These are phyloP conservation scores for Myotis davidii DNA, from an alignment of 2,113 vertebrate genomes.

Conservation along the genomic window DNA sequence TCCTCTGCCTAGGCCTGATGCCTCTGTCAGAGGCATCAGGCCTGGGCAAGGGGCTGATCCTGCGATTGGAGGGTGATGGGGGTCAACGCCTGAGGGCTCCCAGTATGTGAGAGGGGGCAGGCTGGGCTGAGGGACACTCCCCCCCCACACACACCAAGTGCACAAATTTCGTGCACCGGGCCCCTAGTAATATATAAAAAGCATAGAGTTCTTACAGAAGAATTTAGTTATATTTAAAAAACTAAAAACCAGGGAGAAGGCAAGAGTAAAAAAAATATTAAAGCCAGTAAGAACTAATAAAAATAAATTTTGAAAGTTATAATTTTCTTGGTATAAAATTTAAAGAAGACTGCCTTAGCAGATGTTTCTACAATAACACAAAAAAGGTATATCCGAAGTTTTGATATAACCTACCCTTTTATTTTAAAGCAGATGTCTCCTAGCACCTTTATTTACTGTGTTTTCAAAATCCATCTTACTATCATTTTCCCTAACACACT, in stretches of 20 bases:
- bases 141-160: too few species aligned
- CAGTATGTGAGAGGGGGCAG: too few species aligned
- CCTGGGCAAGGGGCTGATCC: too few species aligned
- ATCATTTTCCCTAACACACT: background rate
- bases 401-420: background rate
- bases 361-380: slow-evolving; percentile 1
- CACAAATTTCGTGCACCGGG: too few species aligned
- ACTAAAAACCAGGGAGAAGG: background rate
- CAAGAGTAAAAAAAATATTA: background rate
- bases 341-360: background rate
- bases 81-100: too few species aligned
- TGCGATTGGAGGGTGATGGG: too few species aligned
- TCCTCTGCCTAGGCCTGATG: too few species aligned
- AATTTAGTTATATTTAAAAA: background rate
- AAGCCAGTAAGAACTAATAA: background rate
- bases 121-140: too few species aligned
- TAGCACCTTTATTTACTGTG: background rate
- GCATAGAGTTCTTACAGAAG: background rate
- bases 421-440: slow-evolving; percentile 27
- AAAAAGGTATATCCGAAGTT: background rate
- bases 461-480: background rate
- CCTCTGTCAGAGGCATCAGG: too few species aligned
- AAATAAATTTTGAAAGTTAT: slow-evolving; percentile 6
- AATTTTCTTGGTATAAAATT: slow-evolving; percentile 36
- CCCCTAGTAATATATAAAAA: background rate